Evolutionary conservation across 2,797 vertebrate genomes (phyloP).

Genomic region (Sebastes hubbsi): DNA sequence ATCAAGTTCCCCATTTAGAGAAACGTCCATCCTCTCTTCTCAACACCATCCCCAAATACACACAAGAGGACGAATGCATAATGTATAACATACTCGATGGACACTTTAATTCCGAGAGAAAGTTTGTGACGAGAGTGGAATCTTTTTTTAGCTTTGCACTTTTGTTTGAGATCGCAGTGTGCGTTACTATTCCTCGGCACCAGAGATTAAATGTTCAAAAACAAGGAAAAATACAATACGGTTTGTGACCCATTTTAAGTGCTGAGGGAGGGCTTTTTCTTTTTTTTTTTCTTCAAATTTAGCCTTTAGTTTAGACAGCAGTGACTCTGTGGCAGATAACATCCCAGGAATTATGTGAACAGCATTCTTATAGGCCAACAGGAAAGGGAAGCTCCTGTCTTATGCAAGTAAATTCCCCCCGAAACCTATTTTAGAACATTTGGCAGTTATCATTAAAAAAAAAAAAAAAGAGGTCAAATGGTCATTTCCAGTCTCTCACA

Average conservation of each 20-base stretch:
- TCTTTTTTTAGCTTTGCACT: background rate
- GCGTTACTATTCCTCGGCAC: background rate
- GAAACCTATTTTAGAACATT: slow-evolving; percentile 1
- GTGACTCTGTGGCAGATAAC: slow-evolving; percentile 13
- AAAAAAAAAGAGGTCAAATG: slow-evolving; percentile 12
- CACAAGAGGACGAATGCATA: slow-evolving; percentile 7
- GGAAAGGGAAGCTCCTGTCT: background rate
- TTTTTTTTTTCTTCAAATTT: background rate
- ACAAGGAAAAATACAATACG: slow-evolving; percentile 4
- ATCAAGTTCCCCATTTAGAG: background rate
- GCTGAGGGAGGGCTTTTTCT: background rate
- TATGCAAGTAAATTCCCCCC: background rate
- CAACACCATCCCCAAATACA: background rate
- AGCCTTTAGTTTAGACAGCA: slow-evolving; percentile 18
- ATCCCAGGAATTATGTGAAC: slow-evolving; percentile 19
- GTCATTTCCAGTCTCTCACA: background rate
- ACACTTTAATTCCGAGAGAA: slow-evolving; percentile 19
- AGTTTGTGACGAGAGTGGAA: background rate
- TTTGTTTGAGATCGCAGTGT: background rate
- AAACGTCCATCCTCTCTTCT: background rate
- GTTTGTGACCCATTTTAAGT: slow-evolving; percentile 41
- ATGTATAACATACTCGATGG: slow-evolving; percentile 15
- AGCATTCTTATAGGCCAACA: background rate
- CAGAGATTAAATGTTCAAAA: slow-evolving; percentile 26
- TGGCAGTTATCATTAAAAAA: slow-evolving; percentile 3